Evolutionary conservation across 2,888 invertebrate species (phyloP).

Genomic region (Harpalus rufipes): DNA sequence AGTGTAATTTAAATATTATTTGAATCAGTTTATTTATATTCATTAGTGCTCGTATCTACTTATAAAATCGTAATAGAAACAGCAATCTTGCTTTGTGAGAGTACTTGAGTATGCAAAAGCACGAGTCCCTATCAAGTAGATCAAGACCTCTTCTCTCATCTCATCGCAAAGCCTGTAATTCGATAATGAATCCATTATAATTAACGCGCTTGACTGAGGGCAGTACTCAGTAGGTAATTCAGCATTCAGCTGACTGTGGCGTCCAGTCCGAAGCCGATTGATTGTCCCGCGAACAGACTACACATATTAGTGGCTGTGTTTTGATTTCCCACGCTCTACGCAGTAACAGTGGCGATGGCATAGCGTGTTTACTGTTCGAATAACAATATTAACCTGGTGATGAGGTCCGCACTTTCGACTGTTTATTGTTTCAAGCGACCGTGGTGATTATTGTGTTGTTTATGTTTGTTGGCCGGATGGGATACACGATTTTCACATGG

Average conservation of each 20-base stretch:
- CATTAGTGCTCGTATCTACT: neutral
- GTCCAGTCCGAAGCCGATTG: constrained; percentile 26
- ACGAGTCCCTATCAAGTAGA: neutral
- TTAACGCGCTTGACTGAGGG: constrained; percentile 56
- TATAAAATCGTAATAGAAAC: neutral
- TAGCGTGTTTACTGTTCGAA: constrained; percentile 58
- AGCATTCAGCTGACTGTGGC: constrained; percentile 58
- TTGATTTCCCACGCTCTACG: constrained; percentile 62
- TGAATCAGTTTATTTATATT: neutral
- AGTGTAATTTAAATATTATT: too few relatives aligned
- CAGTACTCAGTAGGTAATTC: constrained; percentile 41
- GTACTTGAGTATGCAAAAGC: neutral
- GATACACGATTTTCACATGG: too few relatives aligned
- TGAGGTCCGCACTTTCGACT: constrained; percentile 59
- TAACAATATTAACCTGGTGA: constrained; percentile 65
- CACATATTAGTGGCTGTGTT: constrained; percentile 65
- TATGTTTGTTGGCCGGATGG: constrained; percentile 34
- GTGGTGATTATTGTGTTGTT: constrained; percentile 60
- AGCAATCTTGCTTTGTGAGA: neutral
- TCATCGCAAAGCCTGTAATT: constrained; percentile 66
- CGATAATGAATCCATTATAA: constrained; percentile 70
- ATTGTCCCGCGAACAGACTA: constrained; percentile 28
- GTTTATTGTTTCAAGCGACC: constrained; percentile 64
- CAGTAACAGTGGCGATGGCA: neutral
- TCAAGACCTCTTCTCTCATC: neutral